Evolutionary conservation across 2,797 vertebrate species (phyloP).

Genomic region (Myripristis murdjan): DNA sequence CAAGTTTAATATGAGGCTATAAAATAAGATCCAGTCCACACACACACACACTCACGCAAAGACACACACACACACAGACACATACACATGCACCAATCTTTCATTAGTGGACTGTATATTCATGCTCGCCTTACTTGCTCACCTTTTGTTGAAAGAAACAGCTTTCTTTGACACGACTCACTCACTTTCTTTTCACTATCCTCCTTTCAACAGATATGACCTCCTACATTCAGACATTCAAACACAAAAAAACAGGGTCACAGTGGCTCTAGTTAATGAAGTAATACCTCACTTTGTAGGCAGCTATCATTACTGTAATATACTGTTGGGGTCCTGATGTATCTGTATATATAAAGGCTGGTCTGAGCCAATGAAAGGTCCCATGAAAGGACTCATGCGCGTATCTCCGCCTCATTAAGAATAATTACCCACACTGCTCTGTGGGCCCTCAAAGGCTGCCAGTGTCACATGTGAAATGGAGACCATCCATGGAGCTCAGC

Average conservation of each 20-base stretch:
- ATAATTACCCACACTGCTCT: conserved; percentile 59
- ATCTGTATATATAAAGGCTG: conserved; percentile 7
- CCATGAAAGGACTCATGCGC: conserved; percentile 2
- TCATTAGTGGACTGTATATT: conserved; percentile 11
- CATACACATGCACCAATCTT: conserved; percentile 40
- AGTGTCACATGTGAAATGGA: conserved; percentile 71
- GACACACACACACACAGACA: conserved; percentile 19
- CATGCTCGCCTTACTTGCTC: not conserved
- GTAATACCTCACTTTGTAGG: not conserved
- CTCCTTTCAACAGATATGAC: too few relatives aligned
- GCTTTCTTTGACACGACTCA: too few relatives aligned
- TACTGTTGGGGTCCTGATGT: not conserved
- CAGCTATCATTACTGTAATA: not conserved
- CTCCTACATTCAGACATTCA: too few relatives aligned
- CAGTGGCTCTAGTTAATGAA: not conserved
- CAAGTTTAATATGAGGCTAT: conserved; percentile 56
- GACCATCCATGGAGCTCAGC: conserved; percentile 46
- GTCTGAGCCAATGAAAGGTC: conserved; percentile 22
- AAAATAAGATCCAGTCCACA: conserved; percentile 51
- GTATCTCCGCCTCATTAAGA: conserved; percentile 63
- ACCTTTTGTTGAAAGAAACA: conserved; percentile 5
- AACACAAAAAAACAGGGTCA: too few relatives aligned
- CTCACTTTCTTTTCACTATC: conserved; percentile 3
- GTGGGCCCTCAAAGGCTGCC: conserved; percentile 55
- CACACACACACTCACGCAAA: conserved; percentile 11